Percentiles rank a stretch among this genome's conserved stretches.
phyloP scores from a whole-genome alignment of 2,113 vertebrate species.

The Sterna hirundo region DNA sequence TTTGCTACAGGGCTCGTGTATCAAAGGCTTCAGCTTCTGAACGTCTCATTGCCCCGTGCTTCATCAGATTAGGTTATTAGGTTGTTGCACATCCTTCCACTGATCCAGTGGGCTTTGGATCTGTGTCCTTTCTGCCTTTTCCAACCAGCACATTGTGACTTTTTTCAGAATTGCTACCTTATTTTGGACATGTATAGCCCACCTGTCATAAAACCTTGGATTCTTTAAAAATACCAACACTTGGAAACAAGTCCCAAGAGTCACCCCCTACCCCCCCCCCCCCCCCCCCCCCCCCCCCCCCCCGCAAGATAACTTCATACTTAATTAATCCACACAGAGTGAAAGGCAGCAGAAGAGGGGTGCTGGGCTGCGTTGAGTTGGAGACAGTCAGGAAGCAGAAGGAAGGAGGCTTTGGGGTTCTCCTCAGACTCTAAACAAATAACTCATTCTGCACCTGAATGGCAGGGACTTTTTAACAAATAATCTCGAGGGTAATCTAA shows the following conservation, averaged over 20 bases:
- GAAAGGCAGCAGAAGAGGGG: background rate
- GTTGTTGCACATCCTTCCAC: background rate
- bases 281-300: background rate
- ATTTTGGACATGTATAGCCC: background rate
- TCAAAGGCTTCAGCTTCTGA: constrained; percentile 45
- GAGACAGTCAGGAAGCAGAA: background rate
- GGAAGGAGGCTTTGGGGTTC: background rate
- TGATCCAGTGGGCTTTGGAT: background rate
- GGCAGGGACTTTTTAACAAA: background rate
- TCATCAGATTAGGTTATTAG: background rate
- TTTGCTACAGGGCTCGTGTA: constrained; percentile 48
- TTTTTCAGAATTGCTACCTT: background rate
- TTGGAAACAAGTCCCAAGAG: background rate
- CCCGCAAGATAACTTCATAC: background rate
- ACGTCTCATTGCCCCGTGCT: background rate
- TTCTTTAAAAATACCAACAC: background rate
- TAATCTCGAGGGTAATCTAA: constrained; percentile 8
- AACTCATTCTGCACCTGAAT: background rate
- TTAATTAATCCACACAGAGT: background rate
- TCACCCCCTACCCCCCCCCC: rapidly evolving
- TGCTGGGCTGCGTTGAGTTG: background rate
- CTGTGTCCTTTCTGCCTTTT: background rate
- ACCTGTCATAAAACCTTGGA: background rate
- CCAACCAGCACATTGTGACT: background rate
- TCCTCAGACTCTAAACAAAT: background rate